These are phyloP conservation scores for Bibio marci DNA, from an alignment of 2,888 invertebrate species.

Conservation along the genomic window DNA sequence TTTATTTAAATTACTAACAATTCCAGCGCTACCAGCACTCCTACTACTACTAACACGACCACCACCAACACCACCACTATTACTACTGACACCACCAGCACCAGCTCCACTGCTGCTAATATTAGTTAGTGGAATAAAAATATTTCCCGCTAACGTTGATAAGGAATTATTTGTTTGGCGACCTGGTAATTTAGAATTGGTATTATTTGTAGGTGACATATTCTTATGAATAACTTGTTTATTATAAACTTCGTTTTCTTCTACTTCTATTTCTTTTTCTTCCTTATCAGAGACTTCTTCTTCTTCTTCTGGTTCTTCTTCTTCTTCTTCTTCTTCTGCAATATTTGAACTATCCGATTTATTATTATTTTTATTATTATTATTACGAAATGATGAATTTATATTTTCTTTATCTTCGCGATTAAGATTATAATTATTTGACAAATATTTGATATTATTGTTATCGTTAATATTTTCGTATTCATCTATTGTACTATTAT, in stretches of 20 bases:
- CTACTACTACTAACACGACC: neutral
- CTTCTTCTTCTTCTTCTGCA: too few relatives aligned
- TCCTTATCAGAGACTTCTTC: too few relatives aligned
- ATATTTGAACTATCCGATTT: conserved; percentile 1
- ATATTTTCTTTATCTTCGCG: conserved; percentile 9
- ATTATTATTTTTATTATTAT: neutral
- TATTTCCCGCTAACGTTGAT: conserved; percentile 68
- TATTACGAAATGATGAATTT: neutral
- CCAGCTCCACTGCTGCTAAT: neutral
- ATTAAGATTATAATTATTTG: conserved; percentile 1
- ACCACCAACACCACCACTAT: neutral
- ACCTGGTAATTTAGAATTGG: conserved; percentile 35
- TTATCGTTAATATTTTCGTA: neutral
- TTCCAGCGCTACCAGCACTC: conserved; percentile 1
- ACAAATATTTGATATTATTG: too few relatives aligned
- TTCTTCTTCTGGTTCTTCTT: too few relatives aligned
- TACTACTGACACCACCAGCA: neutral
- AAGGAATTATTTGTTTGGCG: conserved; percentile 76
- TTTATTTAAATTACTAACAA: conserved; percentile 6
- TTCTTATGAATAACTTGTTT: too few relatives aligned
- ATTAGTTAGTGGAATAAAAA: conserved; percentile 41
- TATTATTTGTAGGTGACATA: conserved; percentile 25
- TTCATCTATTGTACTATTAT: too few relatives aligned
- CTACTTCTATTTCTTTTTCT: neutral
- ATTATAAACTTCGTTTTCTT: neutral